Percentiles rank a stretch among this genome's conserved stretches.
Conservation (phyloP, 2,797 vertebrate species). For the Pantherophis vulpinus region DNA sequence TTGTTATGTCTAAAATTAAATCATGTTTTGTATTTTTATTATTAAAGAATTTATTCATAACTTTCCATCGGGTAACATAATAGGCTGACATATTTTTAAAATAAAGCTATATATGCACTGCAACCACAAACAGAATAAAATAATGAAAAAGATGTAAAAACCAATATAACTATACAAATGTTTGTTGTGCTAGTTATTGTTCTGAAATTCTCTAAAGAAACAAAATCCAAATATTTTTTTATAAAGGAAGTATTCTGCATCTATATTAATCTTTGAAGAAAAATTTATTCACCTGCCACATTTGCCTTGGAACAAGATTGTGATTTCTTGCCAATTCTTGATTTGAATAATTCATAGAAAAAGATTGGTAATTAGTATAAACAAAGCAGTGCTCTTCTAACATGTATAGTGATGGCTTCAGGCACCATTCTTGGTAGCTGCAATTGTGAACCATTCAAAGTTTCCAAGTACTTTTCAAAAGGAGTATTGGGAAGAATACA, state of each 20-base stretch:
- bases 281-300: not conserved
- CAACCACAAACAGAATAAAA: not conserved
- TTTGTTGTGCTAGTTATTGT: not conserved
- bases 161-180: not conserved
- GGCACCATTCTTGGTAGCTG: not conserved
- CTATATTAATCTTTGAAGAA: not conserved
- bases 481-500: not conserved
- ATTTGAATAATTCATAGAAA: not conserved
- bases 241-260: not conserved
- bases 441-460: not conserved
- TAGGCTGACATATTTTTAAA: not conserved
- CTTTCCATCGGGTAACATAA: not conserved
- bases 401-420: not conserved
- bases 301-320: not conserved
- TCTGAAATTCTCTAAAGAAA: not conserved
- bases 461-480: not conserved
- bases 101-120: conserved; percentile 15
- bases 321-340: not conserved
- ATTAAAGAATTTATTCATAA: not conserved
- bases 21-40: not conserved
- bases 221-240: not conserved
- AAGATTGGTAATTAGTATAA: not conserved
- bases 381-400: not conserved
- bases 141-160: not conserved
- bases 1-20: not conserved